Conservation (phyloP, 1,140 invertebrate genomes). For the Drosophila funebris region DNA sequence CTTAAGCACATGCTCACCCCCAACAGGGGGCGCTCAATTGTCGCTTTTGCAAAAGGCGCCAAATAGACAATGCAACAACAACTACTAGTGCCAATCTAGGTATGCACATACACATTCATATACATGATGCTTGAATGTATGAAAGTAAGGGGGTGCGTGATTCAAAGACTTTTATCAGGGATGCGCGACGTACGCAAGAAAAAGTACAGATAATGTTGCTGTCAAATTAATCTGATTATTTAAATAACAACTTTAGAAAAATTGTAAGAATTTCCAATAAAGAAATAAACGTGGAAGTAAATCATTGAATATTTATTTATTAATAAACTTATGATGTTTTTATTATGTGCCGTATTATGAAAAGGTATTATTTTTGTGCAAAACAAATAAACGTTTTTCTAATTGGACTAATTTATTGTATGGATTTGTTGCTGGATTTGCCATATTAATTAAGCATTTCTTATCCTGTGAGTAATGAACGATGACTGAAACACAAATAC, state of each 20-base stretch:
- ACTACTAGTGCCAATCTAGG: not conserved
- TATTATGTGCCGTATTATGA: not conserved
- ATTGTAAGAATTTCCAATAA: no score
- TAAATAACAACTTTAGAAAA: not conserved
- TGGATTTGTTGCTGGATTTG: not conserved
- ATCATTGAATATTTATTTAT: not conserved
- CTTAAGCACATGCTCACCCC: not conserved
- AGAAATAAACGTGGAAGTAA: not conserved
- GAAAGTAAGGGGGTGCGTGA: conserved; percentile 7
- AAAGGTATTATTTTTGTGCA: not conserved
- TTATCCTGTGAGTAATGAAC: conserved; percentile 8
- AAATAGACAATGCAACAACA: not conserved
- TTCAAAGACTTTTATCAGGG: not conserved
- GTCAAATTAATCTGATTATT: not conserved
- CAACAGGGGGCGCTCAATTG: conserved; percentile 1
- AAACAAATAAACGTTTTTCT: not conserved
- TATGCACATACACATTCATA: not conserved
- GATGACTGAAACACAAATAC: not conserved
- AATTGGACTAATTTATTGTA: conserved; percentile 2
- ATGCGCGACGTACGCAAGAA: not conserved
- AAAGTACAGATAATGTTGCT: not conserved
- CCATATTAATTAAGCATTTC: not conserved
- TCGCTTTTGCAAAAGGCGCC: not conserved
- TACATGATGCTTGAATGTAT: not conserved
- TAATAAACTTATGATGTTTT: not conserved